phyloP scores from a whole-genome alignment of 2,888 invertebrate species.

The Phorcus lineatus region DNA sequence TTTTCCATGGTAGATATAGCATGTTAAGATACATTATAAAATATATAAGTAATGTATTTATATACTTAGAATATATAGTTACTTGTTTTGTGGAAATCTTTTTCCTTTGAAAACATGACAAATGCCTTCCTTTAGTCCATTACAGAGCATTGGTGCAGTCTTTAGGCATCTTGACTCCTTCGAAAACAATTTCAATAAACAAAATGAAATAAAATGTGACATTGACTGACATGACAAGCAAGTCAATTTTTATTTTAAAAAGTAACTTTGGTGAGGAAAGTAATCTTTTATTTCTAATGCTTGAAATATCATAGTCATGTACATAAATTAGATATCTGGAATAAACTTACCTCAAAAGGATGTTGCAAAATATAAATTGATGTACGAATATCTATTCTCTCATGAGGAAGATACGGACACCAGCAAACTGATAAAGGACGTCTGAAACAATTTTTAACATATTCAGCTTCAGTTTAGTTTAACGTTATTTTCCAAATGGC shows the following conservation, averaged over 20 bases:
- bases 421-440: slow-evolving; percentile 92
- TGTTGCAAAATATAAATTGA: slow-evolving; percentile 90
- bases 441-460: too few species aligned
- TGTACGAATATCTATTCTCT: slow-evolving; percentile 83
- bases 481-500: too few species aligned
- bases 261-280: too few species aligned
- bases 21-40: too few species aligned
- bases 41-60: too few species aligned
- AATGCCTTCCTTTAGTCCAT: slow-evolving; percentile 84
- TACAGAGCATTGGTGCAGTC: slow-evolving; percentile 91
- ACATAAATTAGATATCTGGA: neutral
- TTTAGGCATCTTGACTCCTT: slow-evolving; percentile 88
- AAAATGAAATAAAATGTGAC: neutral
- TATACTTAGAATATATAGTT: slow-evolving; percentile 59
- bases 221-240: neutral
- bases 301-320: too few species aligned
- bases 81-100: slow-evolving; percentile 85
- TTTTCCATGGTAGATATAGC: too few species aligned
- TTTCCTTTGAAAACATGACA: slow-evolving; percentile 89
- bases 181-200: slow-evolving; percentile 9
- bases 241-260: too few species aligned
- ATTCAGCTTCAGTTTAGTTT: too few species aligned
- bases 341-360: slow-evolving; percentile 84
- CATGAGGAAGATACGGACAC: slow-evolving; percentile 88
- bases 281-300: too few species aligned